Evolutionary conservation across 2,888 invertebrate species (phyloP).

Genomic region (Cremastinae sp.): DNA sequence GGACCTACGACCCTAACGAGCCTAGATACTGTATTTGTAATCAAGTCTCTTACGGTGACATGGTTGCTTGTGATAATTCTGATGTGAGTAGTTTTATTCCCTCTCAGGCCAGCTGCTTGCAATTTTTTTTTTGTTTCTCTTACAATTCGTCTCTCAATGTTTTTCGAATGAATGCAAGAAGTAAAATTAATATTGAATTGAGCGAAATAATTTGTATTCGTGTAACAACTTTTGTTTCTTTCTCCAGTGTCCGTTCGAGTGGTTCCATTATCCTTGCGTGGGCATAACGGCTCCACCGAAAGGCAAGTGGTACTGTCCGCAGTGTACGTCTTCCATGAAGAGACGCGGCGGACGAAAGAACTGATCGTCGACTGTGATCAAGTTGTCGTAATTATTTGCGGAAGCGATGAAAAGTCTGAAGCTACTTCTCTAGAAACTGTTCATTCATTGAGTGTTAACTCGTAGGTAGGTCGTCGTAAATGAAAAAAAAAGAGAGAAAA

Average conservation of each 20-base stretch:
- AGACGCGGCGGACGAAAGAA: constrained; percentile 91
- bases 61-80: constrained; percentile 99
- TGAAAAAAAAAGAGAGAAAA: constrained; percentile 6
- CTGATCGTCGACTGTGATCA: constrained; percentile 77
- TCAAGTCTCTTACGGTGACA: constrained; percentile 98
- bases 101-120: too few species aligned
- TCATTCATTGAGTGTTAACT: constrained; percentile 72
- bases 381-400: constrained; percentile 56
- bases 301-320: constrained; percentile 99
- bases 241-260: constrained; percentile 96
- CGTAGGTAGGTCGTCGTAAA: constrained; percentile 69
- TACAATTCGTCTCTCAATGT: not conserved
- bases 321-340: constrained; percentile 94
- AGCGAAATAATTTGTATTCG: not conserved
- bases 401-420: constrained; percentile 75
- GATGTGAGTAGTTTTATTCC: constrained; percentile 85
- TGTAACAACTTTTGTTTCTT: constrained; percentile 62
- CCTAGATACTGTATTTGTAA: constrained; percentile 98
- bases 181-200: too few species aligned
- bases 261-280: constrained; percentile 99
- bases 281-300: constrained; percentile 97
- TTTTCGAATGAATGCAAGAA: too few species aligned
- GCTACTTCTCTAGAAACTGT: constrained; percentile 68
- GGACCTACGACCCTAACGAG: constrained; percentile 98
- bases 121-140: not conserved